A percentile compares a stretch with the other conserved stretches of the same genome.
Evolutionary conservation across 2,888 invertebrate species (phyloP).

Genomic region (Rosalia funebris): DNA sequence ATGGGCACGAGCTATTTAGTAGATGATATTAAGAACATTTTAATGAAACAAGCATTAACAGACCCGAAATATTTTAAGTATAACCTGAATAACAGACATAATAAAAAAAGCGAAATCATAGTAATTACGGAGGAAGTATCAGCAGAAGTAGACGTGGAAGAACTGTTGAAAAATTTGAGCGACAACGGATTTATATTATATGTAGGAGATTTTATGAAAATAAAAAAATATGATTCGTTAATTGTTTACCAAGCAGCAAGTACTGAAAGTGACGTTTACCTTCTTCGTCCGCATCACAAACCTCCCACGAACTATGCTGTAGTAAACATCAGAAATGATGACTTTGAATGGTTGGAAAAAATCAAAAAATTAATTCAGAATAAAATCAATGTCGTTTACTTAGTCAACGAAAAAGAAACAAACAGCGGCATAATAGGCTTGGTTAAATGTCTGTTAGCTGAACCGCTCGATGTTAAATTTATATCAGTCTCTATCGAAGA

Average conservation of each 20-base stretch:
- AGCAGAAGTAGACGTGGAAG: not conserved
- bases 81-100: conserved; percentile 8
- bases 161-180: conserved; percentile 16
- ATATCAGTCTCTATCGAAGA: conserved; percentile 42
- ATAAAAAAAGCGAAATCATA: conserved; percentile 26
- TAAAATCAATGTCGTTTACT: conserved; percentile 33
- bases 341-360: conserved; percentile 56
- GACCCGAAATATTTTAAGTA: conserved; percentile 4
- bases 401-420: conserved; percentile 36
- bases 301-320: conserved; percentile 29
- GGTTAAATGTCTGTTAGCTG: conserved; percentile 40
- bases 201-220: conserved; percentile 27
- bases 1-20: conserved; percentile 9
- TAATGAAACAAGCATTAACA: conserved; percentile 24
- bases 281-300: conserved; percentile 14
- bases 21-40: conserved; percentile 25
- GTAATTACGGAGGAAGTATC: conserved; percentile 20
- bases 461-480: conserved; percentile 34
- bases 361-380: conserved; percentile 23
- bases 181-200: conserved; percentile 37
- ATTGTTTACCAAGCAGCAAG: conserved; percentile 23
- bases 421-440: conserved; percentile 47
- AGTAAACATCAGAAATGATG: conserved; percentile 29
- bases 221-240: conserved; percentile 6
- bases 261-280: conserved; percentile 15